Evolutionary conservation across 2,888 invertebrate species (phyloP).

Genomic region (Teleiodes luculella): DNA sequence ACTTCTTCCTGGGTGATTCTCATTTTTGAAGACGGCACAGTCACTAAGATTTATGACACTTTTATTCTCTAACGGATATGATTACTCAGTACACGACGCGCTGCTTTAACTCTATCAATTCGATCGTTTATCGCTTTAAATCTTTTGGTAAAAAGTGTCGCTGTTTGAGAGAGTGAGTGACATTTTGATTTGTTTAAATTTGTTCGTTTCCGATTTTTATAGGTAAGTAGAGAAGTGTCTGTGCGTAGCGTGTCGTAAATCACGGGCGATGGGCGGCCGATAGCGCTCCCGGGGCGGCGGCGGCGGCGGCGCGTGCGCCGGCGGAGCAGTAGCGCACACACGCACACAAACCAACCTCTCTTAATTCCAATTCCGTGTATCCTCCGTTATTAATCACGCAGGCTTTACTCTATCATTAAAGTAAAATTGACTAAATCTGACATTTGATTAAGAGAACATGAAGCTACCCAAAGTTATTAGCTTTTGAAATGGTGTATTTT

Average conservation of each 20-base stretch:
- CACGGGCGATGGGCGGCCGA: slow-evolving; percentile 61
- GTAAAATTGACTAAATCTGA: slow-evolving; percentile 72
- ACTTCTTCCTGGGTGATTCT: slow-evolving; percentile 61
- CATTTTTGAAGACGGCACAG: slow-evolving; percentile 39
- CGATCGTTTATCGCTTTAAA: slow-evolving; percentile 5
- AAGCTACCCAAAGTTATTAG: slow-evolving; percentile 39
- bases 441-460: slow-evolving; percentile 71
- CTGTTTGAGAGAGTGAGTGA: slow-evolving; percentile 15
- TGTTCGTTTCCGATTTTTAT: slow-evolving; percentile 36
- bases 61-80: slow-evolving; percentile 15
- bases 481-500: slow-evolving; percentile 45
- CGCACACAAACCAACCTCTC: slow-evolving; percentile 35
- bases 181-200: slow-evolving; percentile 31
- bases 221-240: slow-evolving; percentile 45
- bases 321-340: slow-evolving; percentile 30
- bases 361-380: slow-evolving; percentile 51
- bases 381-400: slow-evolving; percentile 60
- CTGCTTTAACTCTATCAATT: slow-evolving; percentile 3
- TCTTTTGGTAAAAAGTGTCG: background rate
- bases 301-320: slow-evolving; percentile 27
- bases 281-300: slow-evolving; percentile 50
- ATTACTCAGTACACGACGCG: slow-evolving; percentile 11
- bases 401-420: slow-evolving; percentile 64
- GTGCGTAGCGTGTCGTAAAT: slow-evolving; percentile 61
- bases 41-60: slow-evolving; percentile 30